Percentiles rank a stretch among this genome's conserved stretches.
phyloP scores from a whole-genome alignment of 2,888 invertebrate species.

The Eupeodes luniger region DNA sequence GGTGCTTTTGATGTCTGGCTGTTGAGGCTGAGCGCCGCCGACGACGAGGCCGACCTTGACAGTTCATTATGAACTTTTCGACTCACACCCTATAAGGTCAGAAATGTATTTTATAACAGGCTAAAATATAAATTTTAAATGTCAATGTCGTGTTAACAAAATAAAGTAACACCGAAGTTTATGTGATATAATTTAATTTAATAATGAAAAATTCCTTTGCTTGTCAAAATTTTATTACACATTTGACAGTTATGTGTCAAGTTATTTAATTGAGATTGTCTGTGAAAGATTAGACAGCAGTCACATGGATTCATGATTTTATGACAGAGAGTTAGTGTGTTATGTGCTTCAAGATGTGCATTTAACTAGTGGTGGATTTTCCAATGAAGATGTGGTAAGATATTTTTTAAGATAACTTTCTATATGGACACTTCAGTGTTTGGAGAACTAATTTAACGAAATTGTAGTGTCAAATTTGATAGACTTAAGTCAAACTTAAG shows the following conservation, averaged over 20 bases:
- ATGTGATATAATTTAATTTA: not conserved
- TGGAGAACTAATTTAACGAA: no score
- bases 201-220: not conserved
- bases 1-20: conserved; percentile 12
- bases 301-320: not conserved
- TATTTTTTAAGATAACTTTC: no score
- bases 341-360: no score
- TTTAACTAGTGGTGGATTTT: no score
- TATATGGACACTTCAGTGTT: no score
- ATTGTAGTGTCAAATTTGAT: no score
- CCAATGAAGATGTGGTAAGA: no score
- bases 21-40: no score
- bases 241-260: not conserved
- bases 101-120: not conserved
- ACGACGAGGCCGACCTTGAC: conserved; percentile 2
- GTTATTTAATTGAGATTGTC: not conserved
- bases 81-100: conserved; percentile 39
- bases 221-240: not conserved
- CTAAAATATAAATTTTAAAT: conserved; percentile 7
- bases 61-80: conserved; percentile 28
- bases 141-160: not conserved
- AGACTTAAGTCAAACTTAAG: no score
- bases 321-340: no score
- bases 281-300: not conserved
- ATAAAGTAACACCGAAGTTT: not conserved